Conservation (phyloP, 2,797 vertebrate species). For the Gambelia wislizenii region DNA sequence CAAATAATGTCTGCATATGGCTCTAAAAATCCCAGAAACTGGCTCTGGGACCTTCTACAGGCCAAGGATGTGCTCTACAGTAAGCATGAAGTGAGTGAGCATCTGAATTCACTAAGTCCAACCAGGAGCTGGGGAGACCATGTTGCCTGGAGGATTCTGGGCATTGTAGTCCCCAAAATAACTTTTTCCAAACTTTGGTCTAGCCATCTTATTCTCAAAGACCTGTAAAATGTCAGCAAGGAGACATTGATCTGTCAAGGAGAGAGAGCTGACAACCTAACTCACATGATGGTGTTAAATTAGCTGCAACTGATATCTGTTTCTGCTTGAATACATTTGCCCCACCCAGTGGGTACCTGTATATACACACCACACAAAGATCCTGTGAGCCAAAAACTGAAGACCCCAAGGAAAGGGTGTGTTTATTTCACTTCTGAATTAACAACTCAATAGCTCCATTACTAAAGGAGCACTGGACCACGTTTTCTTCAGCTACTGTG, state of each 20-base stretch:
- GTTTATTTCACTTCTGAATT: constrained; percentile 63
- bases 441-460: constrained; percentile 57
- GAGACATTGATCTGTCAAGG: not conserved
- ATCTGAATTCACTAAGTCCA: not conserved
- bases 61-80: not conserved
- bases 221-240: not conserved
- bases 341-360: constrained; percentile 70
- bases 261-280: not conserved
- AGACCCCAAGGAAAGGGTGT: constrained; percentile 72
- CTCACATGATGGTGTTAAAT: constrained; percentile 39
- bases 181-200: not conserved
- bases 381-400: constrained; percentile 66
- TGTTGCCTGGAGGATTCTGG: not conserved
- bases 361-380: constrained; percentile 38
- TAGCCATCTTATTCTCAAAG: not conserved
- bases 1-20: too few species aligned
- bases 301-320: constrained; percentile 65
- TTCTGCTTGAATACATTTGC: constrained; percentile 68
- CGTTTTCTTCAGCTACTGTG: constrained; percentile 58
- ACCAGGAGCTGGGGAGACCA: not conserved
- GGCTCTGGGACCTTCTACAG: not conserved
- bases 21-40: not conserved
- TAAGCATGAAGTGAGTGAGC: not conserved
- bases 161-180: not conserved
- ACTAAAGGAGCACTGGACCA: constrained; percentile 64